Base-by-base conservation (phyloP, 1,140 invertebrate species). In the Leguminivora glycinivorella region DNA sequence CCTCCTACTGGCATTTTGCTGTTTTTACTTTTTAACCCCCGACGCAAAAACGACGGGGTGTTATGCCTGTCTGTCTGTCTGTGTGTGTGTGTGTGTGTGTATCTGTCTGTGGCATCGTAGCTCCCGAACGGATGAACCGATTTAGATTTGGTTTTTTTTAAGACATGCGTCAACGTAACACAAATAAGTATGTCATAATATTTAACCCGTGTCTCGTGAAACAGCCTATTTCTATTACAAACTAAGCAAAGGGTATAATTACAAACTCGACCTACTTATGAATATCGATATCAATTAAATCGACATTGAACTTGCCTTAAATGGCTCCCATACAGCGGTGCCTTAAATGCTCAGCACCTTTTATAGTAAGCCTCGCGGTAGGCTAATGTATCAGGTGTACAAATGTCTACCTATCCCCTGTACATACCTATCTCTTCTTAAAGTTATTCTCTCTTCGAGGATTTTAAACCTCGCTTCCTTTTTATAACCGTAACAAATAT, bases 221-320 rank as follows among this genome's bases (percentile, higher is more conserved):
- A 19, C 10, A 40, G 5, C 17, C 14, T n/a, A 52, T 52, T 22
- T 4, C n/a, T 52, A 52, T 22, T 38, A 10, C 6, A 52, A 22
- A 52, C 14, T 19, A 52, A 47, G 4, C 19, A 6, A 31, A 52
- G 47, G 47, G 0, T 52, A 52, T 9, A 9, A 52, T 52, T 52
- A 22, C 47, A 52, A 22, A 6, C n/a, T 47, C 66, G 12, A 29
- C 12, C 34, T 14, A 67, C 40, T 43, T 43, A 43, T 4, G 66
- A 12, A 68, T 34, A 68, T 34, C 24, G 43, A 6, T 34, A 19
- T 17, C 29, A 29, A 67, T 67, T 67, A 67, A 7, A 43, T 68
- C 34, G 26, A 34, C 38, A 68, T 34, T 34, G 19, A 63, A 63
- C 60, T 29, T 63, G 60, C 67, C 19, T 7, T 9, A 52, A 52